Evolutionary conservation across 2,797 vertebrate species (phyloP), one percentile per base, ranked within the genome.

Genomic region (Enteromius argenteus): DNA sequence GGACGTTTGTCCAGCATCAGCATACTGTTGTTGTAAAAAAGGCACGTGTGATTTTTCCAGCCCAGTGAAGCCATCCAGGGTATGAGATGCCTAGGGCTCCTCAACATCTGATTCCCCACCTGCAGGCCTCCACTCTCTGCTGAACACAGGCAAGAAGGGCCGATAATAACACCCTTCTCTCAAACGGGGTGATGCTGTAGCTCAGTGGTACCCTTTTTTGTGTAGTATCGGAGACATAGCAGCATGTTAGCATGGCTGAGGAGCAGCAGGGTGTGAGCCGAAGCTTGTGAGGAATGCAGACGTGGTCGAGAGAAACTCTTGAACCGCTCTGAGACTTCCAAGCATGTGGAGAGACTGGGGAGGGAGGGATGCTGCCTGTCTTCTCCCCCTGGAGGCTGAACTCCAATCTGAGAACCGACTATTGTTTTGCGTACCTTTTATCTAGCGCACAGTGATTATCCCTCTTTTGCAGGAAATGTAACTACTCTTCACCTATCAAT

Each of bases 21-120:
- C 19, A 46, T 35, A 4, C 27, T 62, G 51, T 37, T 60, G 23
- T 14, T 80, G 1, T 4, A 21, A 42, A 71, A 62, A 42, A 17
- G 37, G 17, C 46, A 83, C 0, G 11, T n/a, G 35, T 87, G 87
- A 91, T 88, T 87, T 90, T 89, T 89, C 74, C 72, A 79, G 73
- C 74, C 81, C 75, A 72, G 21, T 80, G 64, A 68, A 86, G 85
- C 62, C 42, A 66, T 71, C 42, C 86, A 83, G 84, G 77, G 80
- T 56, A 53, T 75, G 76, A 84, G 88, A 88, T 87, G 79, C 84
- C 19, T 67, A 13, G 39, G 27, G 79, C 76, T 86, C 56, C 76
- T 67, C 13, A 80, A 15, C 21, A 35, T 67, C 87, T 87, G 84
- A 86, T 56, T 15, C 46, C 30, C 69, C 46, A 62, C 80, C 72